Base-by-base conservation (phyloP, 2,113 vertebrate genomes). In the Pogona vitticeps region DNA sequence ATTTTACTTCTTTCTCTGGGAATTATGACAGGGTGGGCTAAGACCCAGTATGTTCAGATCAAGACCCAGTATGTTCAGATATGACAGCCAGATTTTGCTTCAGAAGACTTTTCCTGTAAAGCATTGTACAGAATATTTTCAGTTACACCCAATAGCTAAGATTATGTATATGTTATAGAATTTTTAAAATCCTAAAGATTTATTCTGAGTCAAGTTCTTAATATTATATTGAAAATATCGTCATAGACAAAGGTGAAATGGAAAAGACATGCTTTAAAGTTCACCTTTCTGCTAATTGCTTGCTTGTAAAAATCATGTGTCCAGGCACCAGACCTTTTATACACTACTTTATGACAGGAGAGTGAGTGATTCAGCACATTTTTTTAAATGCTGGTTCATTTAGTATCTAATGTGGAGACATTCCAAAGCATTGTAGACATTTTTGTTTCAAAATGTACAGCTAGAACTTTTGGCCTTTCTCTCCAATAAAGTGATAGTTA, bases 241-340 rank as follows among this genome's bases (percentile, higher is more conserved):
- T 63, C 88, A 77, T 0, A 75, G 58, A 80, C 88, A 93, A 90
- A 93, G 87, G 81, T 93, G 90, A 81, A 89, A 88, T 4, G 18
- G 61, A n/a, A 85, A 88, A 86, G 94, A 93, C 83, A 79, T 90
- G 85, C 42, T 94, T 95, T 94, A 92, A 77, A 84, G 83, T 92
- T 93, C 93, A 86, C 90, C 89, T 91, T 93, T 94, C 86, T 88
- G 90, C 86, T 94, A 93, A 92, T 92, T 94, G 79, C 93, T 93
- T 88, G 88, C 79, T 84, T 90, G 70, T 86, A 93, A 92, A 90
- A 93, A 42, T 83, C 83, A n/a, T 61, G 81, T 86, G 88, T 92
- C 91, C 90, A 78, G 84, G 84, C 88, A 84, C 88, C 76, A 72
- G 75, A 76, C 82, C 88, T 91, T 91, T 89, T 88, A 86, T 80